Conservation (phyloP, 2,797 vertebrate genomes). For the Buceros bicornis region DNA sequence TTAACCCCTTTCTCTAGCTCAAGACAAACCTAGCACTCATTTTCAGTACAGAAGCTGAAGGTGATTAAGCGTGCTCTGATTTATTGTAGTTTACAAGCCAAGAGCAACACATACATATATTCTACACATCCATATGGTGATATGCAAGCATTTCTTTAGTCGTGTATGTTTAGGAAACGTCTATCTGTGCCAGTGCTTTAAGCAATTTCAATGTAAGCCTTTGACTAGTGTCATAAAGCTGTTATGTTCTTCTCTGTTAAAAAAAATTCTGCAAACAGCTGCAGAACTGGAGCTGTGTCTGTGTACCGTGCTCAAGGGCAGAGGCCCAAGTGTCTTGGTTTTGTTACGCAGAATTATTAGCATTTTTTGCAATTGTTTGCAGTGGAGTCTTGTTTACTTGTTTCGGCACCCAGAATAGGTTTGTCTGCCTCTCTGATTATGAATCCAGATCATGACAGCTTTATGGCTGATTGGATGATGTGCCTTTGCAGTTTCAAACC, state of each 20-base stretch:
- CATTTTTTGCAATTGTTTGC: not conserved
- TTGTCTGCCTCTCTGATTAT: not conserved
- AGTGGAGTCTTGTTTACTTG: not conserved
- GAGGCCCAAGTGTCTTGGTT: not conserved
- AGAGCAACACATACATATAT: not conserved
- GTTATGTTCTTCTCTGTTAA: not conserved
- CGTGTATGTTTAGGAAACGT: constrained; percentile 27
- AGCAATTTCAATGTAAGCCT: constrained; percentile 32
- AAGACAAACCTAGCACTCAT: not conserved
- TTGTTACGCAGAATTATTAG: not conserved
- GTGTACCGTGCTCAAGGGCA: not conserved
- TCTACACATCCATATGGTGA: constrained; percentile 32
- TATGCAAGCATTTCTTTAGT: not conserved
- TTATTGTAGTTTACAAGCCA: constrained; percentile 28
- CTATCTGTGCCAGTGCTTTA: constrained; percentile 30
- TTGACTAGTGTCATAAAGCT: constrained; percentile 15
- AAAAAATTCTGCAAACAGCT: not conserved
- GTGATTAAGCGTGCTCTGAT: not conserved
- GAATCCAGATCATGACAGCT: not conserved
- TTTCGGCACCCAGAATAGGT: not conserved
- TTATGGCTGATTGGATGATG: not conserved
- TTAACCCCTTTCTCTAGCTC: not conserved
- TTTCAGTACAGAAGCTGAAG: not conserved
- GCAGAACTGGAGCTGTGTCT: not conserved
- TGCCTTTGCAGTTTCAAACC: not conserved